Evolutionary conservation across 2,888 invertebrate species (phyloP).

Genomic region (Polyploca ridens): DNA sequence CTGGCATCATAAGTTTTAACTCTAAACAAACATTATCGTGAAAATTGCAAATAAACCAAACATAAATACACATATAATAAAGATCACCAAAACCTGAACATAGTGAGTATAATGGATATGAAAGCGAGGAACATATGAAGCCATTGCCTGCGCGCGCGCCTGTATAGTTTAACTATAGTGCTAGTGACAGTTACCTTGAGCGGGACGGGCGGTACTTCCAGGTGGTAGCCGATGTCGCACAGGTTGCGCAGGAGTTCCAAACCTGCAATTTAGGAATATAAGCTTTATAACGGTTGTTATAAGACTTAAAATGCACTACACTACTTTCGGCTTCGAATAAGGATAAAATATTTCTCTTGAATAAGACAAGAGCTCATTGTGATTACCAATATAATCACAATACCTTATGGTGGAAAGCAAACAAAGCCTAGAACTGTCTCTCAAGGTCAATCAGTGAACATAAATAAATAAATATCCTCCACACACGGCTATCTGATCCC

Average conservation of each 20-base stretch:
- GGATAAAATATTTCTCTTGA: no score
- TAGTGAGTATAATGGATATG: conserved; percentile 48
- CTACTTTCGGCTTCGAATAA: no score
- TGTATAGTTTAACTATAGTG: conserved; percentile 10
- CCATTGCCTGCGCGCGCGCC: conserved; percentile 18
- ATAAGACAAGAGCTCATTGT: no score
- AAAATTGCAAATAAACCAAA: conserved; percentile 31
- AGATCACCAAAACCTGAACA: conserved; percentile 45
- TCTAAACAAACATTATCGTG: background rate
- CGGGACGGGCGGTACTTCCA: conserved; percentile 87
- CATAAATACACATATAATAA: background rate
- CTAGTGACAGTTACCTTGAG: conserved; percentile 83
- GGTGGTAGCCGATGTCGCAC: conserved; percentile 89
- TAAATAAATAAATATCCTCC: no score
- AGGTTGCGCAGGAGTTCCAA: conserved; percentile 85
- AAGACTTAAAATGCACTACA: no score
- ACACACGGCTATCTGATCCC: no score
- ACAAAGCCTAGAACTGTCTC: no score
- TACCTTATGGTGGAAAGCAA: no score
- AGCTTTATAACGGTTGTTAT: background rate
- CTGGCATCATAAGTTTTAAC: no score
- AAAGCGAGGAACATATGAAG: conserved; percentile 51
- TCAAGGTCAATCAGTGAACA: no score
- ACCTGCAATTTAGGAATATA: conserved; percentile 64
- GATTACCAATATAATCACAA: no score